A percentile compares a stretch with the other conserved stretches of the same genome.
Evolutionary conservation across 2,888 invertebrate species (phyloP).

Genomic region (Tenthredo distinguenda): DNA sequence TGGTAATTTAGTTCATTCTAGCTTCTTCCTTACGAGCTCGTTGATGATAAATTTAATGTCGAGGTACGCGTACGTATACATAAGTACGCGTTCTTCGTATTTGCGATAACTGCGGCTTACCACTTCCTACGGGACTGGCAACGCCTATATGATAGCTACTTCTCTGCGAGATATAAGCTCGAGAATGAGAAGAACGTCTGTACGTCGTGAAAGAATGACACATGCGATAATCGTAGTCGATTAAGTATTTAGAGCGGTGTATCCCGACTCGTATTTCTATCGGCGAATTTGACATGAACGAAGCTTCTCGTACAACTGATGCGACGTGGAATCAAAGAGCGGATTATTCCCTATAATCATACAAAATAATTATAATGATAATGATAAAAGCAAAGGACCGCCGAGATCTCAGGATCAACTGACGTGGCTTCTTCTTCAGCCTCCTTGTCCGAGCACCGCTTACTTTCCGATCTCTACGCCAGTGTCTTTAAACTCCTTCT

Average conservation of each 20-base stretch:
- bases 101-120: slow-evolving; percentile 36
- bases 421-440: slow-evolving; percentile 1
- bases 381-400: background rate
- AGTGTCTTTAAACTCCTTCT: slow-evolving; percentile 42
- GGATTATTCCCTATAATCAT: background rate
- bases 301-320: background rate
- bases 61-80: background rate
- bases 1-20: background rate
- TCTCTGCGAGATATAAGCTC: background rate
- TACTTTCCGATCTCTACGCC: slow-evolving; percentile 40
- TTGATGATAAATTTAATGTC: background rate
- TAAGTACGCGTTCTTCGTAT: background rate
- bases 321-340: background rate
- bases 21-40: background rate
- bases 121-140: background rate
- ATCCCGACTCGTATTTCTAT: background rate
- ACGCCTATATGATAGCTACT: background rate
- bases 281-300: background rate
- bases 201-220: slow-evolving; percentile 3
- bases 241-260: background rate
- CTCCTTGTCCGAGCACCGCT: background rate
- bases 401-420: background rate
- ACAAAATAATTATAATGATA: background rate
- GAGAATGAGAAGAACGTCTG: background rate
- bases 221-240: background rate